phyloP scores from a whole-genome alignment of 2,113 vertebrate species.

The Eleginops maclovinus region DNA sequence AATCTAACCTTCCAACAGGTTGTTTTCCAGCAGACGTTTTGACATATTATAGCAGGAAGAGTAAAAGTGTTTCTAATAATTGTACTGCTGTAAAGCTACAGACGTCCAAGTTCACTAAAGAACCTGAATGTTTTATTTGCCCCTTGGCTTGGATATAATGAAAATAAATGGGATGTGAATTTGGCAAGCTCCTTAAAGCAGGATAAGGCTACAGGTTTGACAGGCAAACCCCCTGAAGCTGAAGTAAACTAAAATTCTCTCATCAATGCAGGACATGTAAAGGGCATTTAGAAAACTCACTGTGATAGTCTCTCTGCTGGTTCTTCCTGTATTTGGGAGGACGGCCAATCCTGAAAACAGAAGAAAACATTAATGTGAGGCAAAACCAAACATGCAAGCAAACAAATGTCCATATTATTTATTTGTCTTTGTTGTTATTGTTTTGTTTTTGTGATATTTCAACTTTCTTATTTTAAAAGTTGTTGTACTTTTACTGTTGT shows the following conservation, averaged over 20 bases:
- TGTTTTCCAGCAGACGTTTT: neutral
- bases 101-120: no score
- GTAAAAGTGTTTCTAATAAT: neutral
- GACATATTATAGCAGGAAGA: neutral
- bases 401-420: no score
- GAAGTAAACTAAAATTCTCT: neutral
- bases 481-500: no score
- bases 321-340: conserved; percentile 96
- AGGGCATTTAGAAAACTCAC: conserved; percentile 81
- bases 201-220: neutral
- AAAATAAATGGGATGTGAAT: no score
- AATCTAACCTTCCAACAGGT: neutral
- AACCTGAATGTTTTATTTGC: no score
- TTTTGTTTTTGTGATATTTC: no score
- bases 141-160: no score
- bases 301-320: conserved; percentile 92
- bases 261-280: neutral
- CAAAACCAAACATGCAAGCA: neutral
- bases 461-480: no score
- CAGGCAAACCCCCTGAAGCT: neutral
- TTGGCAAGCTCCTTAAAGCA: no score
- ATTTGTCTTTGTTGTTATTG: no score
- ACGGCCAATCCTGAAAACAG: conserved; percentile 87
- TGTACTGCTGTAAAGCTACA: no score
- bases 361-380: conserved; percentile 1